phyloP scores from a whole-genome alignment of 2,797 vertebrate genomes.

The Schizopygopsis pylzovi region DNA sequence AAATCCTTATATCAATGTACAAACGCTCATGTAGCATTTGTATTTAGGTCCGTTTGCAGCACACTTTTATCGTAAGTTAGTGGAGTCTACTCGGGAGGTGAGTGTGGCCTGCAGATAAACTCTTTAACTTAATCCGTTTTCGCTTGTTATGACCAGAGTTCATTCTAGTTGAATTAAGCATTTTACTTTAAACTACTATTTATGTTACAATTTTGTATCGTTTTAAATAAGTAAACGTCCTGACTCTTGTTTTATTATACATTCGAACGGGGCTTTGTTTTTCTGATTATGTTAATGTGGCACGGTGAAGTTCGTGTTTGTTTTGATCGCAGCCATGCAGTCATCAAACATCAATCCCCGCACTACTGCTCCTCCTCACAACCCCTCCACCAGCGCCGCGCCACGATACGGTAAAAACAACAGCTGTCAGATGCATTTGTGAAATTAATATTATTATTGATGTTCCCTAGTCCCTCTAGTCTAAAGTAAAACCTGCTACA shows the following conservation, averaged over 20 bases:
- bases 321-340: conserved; percentile 25
- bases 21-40: background rate
- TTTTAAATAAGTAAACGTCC: background rate
- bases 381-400: conserved; percentile 5
- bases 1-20: background rate
- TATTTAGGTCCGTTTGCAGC: background rate
- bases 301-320: background rate
- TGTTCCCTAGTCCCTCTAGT: background rate
- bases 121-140: background rate
- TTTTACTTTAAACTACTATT: background rate
- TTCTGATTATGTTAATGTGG: background rate
- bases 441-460: background rate
- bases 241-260: background rate
- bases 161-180: background rate
- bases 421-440: background rate
- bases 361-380: background rate
- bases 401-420: conserved; percentile 31
- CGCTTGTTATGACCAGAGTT: background rate
- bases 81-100: background rate
- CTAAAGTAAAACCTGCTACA: background rate
- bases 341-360: background rate
- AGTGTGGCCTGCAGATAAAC: conserved; percentile 16
- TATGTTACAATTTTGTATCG: background rate
- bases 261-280: background rate
- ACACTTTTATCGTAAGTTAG: background rate